These are phyloP conservation scores for Phalanger gymnotis DNA, from an alignment of 2,797 vertebrate genomes.

Conservation along the genomic window DNA sequence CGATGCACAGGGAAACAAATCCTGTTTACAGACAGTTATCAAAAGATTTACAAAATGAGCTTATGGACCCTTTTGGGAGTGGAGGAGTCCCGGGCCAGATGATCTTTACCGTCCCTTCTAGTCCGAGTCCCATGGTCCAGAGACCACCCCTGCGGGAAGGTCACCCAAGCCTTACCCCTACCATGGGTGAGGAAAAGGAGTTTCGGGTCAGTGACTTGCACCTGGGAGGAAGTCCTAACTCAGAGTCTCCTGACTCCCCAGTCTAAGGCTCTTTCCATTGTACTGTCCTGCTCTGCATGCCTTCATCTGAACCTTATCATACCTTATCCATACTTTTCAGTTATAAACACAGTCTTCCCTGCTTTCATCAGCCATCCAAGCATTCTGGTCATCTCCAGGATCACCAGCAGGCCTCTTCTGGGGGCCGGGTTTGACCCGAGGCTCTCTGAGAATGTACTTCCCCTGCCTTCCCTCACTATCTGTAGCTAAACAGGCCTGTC, in stretches of 20 bases:
- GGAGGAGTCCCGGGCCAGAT: background rate
- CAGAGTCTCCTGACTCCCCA: background rate
- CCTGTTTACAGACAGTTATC: background rate
- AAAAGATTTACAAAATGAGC: background rate
- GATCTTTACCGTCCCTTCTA: too few relatives aligned
- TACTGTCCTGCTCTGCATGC: background rate
- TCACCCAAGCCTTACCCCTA: background rate
- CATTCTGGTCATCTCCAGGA: background rate
- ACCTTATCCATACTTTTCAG: background rate
- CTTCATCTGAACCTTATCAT: background rate
- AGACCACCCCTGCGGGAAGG: background rate
- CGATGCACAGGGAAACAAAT: background rate
- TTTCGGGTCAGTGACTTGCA: too few relatives aligned
- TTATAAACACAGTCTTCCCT: background rate
- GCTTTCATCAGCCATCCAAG: background rate
- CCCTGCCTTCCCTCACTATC: background rate
- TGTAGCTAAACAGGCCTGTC: background rate
- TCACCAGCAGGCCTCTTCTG: accelerated
- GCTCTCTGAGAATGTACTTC: background rate
- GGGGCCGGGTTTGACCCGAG: background rate
- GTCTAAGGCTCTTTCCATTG: background rate
- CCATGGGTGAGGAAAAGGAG: background rate
- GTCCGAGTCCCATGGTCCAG: too few relatives aligned
- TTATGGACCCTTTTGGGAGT: background rate
- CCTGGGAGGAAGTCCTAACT: background rate